A percentile compares a stretch with the other conserved stretches of the same genome.
Conservation (phyloP, 2,888 invertebrate genomes). For the Cybosia mesomella region DNA sequence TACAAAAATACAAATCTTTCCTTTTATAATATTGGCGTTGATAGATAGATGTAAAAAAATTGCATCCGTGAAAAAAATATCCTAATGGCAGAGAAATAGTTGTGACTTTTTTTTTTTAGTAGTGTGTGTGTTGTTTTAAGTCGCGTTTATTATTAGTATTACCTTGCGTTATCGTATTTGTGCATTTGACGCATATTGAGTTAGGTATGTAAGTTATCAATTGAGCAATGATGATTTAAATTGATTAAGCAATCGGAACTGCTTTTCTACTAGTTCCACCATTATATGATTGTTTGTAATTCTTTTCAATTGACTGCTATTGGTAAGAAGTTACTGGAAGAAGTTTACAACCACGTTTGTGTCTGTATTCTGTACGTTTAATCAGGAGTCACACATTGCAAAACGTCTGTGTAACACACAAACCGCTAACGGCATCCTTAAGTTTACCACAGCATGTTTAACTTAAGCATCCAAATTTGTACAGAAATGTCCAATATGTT, state of each 20-base stretch:
- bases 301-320: neutral
- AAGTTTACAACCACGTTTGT: neutral
- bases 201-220: constrained; percentile 9
- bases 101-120: no score
- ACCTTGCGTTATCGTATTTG: constrained; percentile 5
- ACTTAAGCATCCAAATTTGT: neutral
- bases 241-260: constrained; percentile 1
- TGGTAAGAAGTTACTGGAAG: no score
- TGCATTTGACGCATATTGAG: neutral
- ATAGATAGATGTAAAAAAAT: no score
- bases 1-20: no score
- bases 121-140: neutral
- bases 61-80: no score
- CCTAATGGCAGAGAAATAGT: neutral
- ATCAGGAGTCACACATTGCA: constrained; percentile 6
- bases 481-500: no score
- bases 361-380: neutral
- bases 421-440: neutral
- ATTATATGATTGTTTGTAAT: neutral
- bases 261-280: neutral
- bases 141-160: neutral
- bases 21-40: no score
- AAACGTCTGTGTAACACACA: neutral
- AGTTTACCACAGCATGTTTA: no score
- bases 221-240: constrained; percentile 5